Base-by-base conservation (phyloP, 2,888 invertebrate genomes). In the Dendrolimus pini region DNA sequence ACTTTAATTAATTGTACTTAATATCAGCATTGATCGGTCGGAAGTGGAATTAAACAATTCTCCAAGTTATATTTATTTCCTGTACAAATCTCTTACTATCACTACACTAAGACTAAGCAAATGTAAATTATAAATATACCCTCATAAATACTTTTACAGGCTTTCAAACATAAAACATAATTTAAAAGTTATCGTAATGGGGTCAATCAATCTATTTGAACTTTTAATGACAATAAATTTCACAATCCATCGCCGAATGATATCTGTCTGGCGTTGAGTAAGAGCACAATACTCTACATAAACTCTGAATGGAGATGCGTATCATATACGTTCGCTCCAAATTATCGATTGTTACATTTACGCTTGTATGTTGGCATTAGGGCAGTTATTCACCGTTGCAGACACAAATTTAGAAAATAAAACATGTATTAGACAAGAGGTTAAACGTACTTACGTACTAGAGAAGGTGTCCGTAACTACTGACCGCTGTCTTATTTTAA, bases 261-360 rank as follows among this genome's bases (percentile, higher is more conserved):
- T 47, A 47, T 47, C 47, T 47, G 47, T 47, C 47, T 9, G 12
- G 12, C 12, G 47, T 47, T 47, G 47, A 47, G 47, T 47, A 47
- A 47, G 47, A 47, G 47, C 47, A 53, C 55, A 12, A 47, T 47
- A 47, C 47, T 47, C 47, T 9, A 47, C 47, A 47, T 47, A 47
- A 47, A 47, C 47, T 47, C 47, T 47, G 9, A 47, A 47, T 47
- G 12, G 47, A 47, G 47, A 47, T 47, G 47, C 47, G 12, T 47
- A 47, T 47, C 47, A 62, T 61, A 68, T 59, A 58, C 57, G 62
- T 53, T 56, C 53, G 47, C 47, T 47, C 47, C 47, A 47, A 47
- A 47, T 47, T 47, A 47, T 47, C 47, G 47, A 47, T 47, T 47
- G 47, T 47, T 47, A 47, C 9, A 47, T 12, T 12, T 47, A 10